A percentile compares a stretch with the other conserved stretches of the same genome.
Conservation (phyloP, 2,797 vertebrate genomes). For the Sebastes minor region DNA sequence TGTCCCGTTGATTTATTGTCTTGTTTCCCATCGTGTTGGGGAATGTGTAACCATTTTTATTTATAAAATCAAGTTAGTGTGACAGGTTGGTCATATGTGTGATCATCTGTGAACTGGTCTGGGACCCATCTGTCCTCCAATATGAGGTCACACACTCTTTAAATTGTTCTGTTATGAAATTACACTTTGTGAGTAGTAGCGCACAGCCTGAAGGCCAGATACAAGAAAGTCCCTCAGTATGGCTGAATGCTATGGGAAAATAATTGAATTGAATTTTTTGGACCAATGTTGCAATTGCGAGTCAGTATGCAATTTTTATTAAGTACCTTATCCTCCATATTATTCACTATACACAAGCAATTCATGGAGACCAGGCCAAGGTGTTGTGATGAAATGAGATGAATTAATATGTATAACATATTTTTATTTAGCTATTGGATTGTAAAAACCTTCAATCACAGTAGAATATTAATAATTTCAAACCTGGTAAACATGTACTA, state of each 20-base stretch:
- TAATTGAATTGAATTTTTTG: background rate
- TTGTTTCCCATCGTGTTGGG: conserved; percentile 7
- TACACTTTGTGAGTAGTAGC: background rate
- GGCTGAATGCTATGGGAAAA: background rate
- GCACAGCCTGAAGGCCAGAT: background rate
- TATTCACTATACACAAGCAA: background rate
- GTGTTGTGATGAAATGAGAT: background rate
- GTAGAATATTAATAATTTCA: no score
- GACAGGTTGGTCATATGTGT: conserved; percentile 31
- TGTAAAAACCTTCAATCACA: background rate
- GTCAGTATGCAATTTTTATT: background rate
- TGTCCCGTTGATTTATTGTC: conserved; percentile 22
- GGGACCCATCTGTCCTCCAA: conserved; percentile 21
- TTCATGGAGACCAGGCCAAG: background rate
- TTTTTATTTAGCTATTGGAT: background rate
- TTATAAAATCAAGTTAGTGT: conserved; percentile 22
- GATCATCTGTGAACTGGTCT: conserved; percentile 17
- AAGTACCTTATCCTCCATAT: background rate
- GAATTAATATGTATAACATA: background rate
- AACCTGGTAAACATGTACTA: no score
- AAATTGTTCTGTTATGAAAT: conserved; percentile 6
- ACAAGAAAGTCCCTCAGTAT: background rate
- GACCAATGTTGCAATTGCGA: background rate
- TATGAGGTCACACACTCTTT: conserved; percentile 7
- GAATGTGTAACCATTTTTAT: conserved; percentile 23